These are phyloP conservation scores for Potorous gilbertii DNA, from an alignment of 2,797 vertebrate genomes.

Conservation along the genomic window DNA sequence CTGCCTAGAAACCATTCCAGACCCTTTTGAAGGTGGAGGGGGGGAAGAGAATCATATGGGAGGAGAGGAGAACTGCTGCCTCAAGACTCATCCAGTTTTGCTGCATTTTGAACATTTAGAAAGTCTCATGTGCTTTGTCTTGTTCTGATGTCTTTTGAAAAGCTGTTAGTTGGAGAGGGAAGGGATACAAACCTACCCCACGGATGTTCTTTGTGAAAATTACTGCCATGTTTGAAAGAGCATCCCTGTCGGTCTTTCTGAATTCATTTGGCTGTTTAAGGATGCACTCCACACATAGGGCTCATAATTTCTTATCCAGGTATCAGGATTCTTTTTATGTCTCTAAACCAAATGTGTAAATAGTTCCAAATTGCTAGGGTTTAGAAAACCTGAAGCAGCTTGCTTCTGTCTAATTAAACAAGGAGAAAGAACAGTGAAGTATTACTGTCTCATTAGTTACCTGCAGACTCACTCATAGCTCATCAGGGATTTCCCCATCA, in stretches of 20 bases:
- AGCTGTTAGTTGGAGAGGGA: slow-evolving; percentile 62
- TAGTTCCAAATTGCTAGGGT: slow-evolving; percentile 34
- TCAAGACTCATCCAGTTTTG: slow-evolving; percentile 47
- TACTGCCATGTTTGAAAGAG: slow-evolving; percentile 1
- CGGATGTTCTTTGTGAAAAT: slow-evolving; percentile 62
- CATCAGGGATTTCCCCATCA: not conserved
- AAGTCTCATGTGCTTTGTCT: slow-evolving; percentile 66
- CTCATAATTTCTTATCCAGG: slow-evolving; percentile 73
- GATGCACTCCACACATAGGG: slow-evolving; percentile 69
- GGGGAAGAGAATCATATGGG: not conserved
- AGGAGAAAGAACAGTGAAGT: not conserved
- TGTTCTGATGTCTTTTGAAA: slow-evolving; percentile 56
- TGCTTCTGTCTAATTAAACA: slow-evolving; percentile 48
- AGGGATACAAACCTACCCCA: slow-evolving; percentile 24
- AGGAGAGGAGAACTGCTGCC: slow-evolving; percentile 33
- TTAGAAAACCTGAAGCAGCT: slow-evolving; percentile 16
- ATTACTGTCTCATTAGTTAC: not conserved
- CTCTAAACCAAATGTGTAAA: slow-evolving; percentile 75
- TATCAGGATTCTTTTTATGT: slow-evolving; percentile 68
- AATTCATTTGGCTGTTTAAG: slow-evolving; percentile 57
- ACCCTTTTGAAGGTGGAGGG: slow-evolving; percentile 80
- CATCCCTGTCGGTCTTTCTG: not conserved
- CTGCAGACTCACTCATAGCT: not conserved
- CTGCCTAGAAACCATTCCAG: slow-evolving; percentile 81
- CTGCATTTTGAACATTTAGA: slow-evolving; percentile 70